Evolutionary conservation across 2,113 vertebrate genomes (phyloP).

Genomic region (Columbina picui): DNA sequence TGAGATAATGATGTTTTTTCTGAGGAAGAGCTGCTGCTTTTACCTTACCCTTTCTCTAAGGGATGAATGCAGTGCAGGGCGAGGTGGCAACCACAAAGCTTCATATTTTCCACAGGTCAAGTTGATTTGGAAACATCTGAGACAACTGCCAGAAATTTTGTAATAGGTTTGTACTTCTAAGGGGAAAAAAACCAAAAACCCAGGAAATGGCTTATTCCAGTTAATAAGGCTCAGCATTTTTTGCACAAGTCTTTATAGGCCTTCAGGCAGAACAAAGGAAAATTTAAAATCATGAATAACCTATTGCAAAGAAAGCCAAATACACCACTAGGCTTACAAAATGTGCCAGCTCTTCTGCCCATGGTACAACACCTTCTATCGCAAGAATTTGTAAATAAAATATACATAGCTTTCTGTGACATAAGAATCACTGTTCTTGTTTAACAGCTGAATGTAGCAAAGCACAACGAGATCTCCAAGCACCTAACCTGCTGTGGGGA

Average conservation of each 20-base stretch:
- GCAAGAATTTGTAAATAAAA: neutral
- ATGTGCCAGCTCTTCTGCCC: neutral
- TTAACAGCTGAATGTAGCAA: neutral
- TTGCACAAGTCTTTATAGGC: neutral
- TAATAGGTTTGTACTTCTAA: neutral
- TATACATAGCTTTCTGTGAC: neutral
- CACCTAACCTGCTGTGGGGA: neutral
- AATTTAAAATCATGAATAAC: neutral
- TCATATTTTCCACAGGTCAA: neutral
- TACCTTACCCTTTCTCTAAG: neutral
- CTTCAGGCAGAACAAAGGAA: neutral
- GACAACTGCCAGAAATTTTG: neutral
- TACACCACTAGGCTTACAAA: neutral
- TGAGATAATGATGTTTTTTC: neutral
- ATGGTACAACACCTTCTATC: neutral
- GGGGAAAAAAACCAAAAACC: accelerated
- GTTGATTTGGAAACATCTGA: neutral
- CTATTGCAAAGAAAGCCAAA: neutral
- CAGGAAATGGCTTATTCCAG: neutral
- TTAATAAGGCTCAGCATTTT: neutral
- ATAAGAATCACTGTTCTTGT: neutral
- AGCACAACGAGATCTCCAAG: neutral
- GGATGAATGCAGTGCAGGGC: accelerated
- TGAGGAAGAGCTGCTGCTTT: neutral
- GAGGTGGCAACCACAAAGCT: neutral